Evolutionary conservation across 2,888 invertebrate genomes (phyloP).

Genomic region (Drosophila antonietae): DNA sequence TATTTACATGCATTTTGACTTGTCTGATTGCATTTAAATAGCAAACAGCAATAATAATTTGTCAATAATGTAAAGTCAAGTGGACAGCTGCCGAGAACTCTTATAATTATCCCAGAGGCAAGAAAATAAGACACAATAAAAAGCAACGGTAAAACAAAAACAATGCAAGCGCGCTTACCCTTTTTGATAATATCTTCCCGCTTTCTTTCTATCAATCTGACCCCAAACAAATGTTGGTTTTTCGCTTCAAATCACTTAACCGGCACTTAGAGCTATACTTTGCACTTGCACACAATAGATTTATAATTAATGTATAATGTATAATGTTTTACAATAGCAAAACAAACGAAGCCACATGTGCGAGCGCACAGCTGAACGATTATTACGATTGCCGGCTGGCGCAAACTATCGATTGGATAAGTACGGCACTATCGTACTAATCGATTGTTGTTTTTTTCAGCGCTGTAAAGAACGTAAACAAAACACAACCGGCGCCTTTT

Average conservation of each 20-base stretch:
- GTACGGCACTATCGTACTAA: background rate
- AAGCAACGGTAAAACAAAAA: background rate
- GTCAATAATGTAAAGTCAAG: constrained; percentile 9
- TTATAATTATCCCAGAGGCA: background rate
- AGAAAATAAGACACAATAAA: background rate
- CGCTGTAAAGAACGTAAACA: constrained; percentile 68
- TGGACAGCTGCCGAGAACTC: background rate
- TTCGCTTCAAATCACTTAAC: background rate
- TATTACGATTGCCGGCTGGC: constrained; percentile 27
- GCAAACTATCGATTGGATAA: constrained; percentile 29
- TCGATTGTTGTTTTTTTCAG: constrained; percentile 24
- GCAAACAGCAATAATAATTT: constrained; percentile 18
- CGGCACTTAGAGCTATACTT: background rate
- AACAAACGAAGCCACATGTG: constrained; percentile 30
- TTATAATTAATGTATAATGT: constrained; percentile 2
- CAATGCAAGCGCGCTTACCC: constrained; percentile 16
- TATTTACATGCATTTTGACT: constrained; percentile 5
- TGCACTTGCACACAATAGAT: background rate
- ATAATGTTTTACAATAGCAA: background rate
- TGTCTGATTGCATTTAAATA: constrained; percentile 28
- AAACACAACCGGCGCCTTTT: constrained; percentile 43
- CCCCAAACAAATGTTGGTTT: background rate
- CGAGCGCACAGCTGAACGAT: constrained; percentile 5
- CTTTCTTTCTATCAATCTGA: background rate
- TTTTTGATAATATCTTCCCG: background rate